Conservation (phyloP, 2,888 invertebrate genomes). For the Heliconius charithonia region DNA sequence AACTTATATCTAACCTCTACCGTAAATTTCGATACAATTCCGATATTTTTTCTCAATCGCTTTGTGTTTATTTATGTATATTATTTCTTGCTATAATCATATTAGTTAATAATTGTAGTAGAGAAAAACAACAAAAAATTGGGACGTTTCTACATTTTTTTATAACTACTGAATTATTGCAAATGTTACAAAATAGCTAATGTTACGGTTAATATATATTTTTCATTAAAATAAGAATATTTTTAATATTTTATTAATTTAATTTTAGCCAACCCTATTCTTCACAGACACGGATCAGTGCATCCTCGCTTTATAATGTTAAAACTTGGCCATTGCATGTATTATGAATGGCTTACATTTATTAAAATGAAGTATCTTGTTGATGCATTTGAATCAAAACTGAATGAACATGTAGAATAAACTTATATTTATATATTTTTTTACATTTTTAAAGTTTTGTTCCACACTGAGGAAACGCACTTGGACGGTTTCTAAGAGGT, state of each 20-base stretch:
- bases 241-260: background rate
- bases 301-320: conserved; percentile 31
- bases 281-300: conserved; percentile 33
- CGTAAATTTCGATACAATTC: too few relatives aligned
- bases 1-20: too few relatives aligned
- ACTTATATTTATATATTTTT: background rate
- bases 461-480: too few relatives aligned
- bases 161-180: too few relatives aligned
- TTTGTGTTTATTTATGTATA: too few relatives aligned
- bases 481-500: too few relatives aligned
- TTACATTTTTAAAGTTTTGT: too few relatives aligned
- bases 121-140: too few relatives aligned
- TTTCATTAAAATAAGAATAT: background rate
- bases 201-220: background rate
- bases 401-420: background rate
- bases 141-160: too few relatives aligned
- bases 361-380: conserved; percentile 10
- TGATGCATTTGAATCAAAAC: background rate
- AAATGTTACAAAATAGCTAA: background rate
- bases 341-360: conserved; percentile 23
- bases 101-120: too few relatives aligned
- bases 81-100: too few relatives aligned
- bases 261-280: conserved; percentile 24
- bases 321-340: conserved; percentile 24
- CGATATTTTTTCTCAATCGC: too few relatives aligned